Percentiles rank a stretch among this genome's conserved stretches.
Conservation (phyloP, 2,113 vertebrate genomes). For the Chaenogobius annularis region DNA sequence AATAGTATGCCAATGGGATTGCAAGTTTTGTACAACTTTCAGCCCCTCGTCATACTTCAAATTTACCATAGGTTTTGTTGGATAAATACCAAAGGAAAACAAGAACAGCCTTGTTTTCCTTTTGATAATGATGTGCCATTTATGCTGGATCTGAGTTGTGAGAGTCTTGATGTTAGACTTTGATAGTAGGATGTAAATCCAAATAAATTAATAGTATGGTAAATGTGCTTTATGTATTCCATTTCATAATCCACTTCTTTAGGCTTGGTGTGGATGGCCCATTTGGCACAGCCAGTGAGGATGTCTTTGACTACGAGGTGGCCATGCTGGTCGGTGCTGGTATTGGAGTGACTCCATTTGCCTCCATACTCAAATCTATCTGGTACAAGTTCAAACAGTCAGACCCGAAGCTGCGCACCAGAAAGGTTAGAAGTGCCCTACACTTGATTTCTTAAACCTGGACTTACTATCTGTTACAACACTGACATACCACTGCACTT, state of each 20-base stretch:
- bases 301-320: conserved; percentile 90
- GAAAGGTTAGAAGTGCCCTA: conserved; percentile 72
- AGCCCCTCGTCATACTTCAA: background rate
- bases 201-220: too few species aligned
- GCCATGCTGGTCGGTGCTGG: conserved; percentile 89
- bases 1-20: background rate
- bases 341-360: conserved; percentile 90
- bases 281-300: conserved; percentile 91
- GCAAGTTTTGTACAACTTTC: background rate
- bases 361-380: conserved; percentile 92
- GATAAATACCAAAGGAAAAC: background rate
- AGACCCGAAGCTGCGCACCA: conserved; percentile 83
- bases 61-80: background rate
- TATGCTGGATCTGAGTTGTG: too few species aligned
- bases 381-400: conserved; percentile 89
- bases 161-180: too few species aligned
- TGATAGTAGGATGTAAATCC: too few species aligned
- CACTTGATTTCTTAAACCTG: conserved; percentile 4
- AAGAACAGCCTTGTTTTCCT: too few species aligned
- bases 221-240: background rate
- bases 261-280: conserved; percentile 90
- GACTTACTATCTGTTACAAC: background rate
- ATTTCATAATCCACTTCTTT: conserved; percentile 13
- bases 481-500: background rate
- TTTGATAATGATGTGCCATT: too few species aligned